Evolutionary conservation across 2,888 invertebrate genomes (phyloP).

Genomic region (Steinernema scapterisci): DNA sequence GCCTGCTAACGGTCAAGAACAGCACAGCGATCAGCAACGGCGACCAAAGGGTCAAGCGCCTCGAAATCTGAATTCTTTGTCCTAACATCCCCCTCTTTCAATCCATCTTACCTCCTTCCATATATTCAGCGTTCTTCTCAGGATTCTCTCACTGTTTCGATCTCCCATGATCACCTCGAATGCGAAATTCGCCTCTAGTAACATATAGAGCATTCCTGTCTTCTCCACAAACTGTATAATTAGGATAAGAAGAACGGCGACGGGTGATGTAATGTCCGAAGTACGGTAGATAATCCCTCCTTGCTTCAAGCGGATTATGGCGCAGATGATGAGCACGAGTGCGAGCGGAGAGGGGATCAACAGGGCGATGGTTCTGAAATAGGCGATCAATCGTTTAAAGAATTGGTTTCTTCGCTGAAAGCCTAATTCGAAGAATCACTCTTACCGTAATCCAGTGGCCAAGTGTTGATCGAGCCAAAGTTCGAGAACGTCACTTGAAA

Average conservation of each 20-base stretch:
- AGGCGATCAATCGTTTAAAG: not conserved
- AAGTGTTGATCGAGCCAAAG: not conserved
- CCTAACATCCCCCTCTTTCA: not conserved
- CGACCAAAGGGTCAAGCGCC: slow-evolving; percentile 43
- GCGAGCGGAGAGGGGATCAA: slow-evolving; percentile 42
- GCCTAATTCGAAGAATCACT: too few relatives aligned
- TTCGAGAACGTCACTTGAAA: slow-evolving; percentile 1
- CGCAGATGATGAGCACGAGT: slow-evolving; percentile 44
- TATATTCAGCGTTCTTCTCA: not conserved
- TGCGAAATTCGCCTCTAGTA: slow-evolving; percentile 45
- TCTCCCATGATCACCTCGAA: slow-evolving; percentile 40
- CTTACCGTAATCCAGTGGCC: slow-evolving; percentile 10
- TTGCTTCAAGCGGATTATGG: slow-evolving; percentile 38
- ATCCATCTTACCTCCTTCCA: slow-evolving; percentile 36
- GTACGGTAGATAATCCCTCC: slow-evolving; percentile 37
- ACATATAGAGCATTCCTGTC: slow-evolving; percentile 47
- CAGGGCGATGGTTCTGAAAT: slow-evolving; percentile 39
- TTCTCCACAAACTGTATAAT: slow-evolving; percentile 44
- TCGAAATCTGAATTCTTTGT: slow-evolving; percentile 37
- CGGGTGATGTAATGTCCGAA: slow-evolving; percentile 39
- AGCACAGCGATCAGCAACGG: slow-evolving; percentile 42
- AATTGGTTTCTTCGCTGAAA: too few relatives aligned
- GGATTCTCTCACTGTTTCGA: slow-evolving; percentile 31
- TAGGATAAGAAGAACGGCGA: slow-evolving; percentile 40
- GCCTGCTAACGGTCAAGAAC: slow-evolving; percentile 37